Percentiles rank a stretch among this genome's conserved stretches.
These are phyloP conservation scores for Pterocles burchelli DNA, from an alignment of 2,113 vertebrate genomes.

Conservation along the genomic window DNA sequence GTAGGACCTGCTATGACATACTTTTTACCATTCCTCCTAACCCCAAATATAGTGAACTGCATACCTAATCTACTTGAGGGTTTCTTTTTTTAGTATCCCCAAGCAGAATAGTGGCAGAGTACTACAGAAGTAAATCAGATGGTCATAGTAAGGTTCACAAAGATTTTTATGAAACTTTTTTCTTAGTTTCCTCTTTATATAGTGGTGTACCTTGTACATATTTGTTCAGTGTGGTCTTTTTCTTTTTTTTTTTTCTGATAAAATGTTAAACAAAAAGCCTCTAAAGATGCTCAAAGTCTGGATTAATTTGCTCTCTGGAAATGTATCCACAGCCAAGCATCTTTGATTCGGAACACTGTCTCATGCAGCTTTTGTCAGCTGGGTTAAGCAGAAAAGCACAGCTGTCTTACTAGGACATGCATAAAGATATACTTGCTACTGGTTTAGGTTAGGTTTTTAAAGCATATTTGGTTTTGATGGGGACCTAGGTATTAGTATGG, in stretches of 20 bases:
- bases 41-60: neutral
- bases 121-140: neutral
- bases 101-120: rapidly evolving
- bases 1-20: neutral
- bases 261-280: neutral
- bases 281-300: neutral
- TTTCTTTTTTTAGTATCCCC: neutral
- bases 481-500: neutral
- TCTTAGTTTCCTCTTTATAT: neutral
- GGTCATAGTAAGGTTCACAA: neutral
- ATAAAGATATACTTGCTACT: neutral
- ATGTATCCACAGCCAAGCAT: neutral
- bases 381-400: neutral
- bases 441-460: neutral
- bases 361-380: neutral
- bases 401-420: neutral
- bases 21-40: neutral
- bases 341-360: neutral
- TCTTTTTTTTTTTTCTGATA: neutral
- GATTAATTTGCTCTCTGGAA: neutral
- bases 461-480: neutral
- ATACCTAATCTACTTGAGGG: neutral
- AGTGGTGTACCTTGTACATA: neutral
- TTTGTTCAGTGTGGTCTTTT: neutral
- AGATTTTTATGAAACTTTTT: neutral